A percentile compares a stretch with the other conserved stretches of the same genome.
Evolutionary conservation across 2,888 invertebrate species (phyloP).

Genomic region (Megamerina dolium): DNA sequence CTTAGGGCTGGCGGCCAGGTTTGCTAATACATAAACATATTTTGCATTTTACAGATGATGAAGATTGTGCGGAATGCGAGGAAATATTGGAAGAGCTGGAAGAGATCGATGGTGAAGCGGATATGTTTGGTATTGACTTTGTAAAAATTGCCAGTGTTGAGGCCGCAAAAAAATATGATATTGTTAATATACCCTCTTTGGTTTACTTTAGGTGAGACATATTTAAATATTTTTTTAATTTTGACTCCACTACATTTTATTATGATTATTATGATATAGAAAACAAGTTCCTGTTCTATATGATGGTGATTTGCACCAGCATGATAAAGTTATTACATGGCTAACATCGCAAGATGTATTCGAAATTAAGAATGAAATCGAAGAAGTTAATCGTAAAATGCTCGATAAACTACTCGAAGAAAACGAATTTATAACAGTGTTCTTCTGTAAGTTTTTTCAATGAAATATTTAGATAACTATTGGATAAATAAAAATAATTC

Average conservation of each 20-base stretch:
- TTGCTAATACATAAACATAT: no score
- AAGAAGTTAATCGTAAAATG: constrained; percentile 95
- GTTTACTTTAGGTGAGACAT: constrained; percentile 68
- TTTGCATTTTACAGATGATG: constrained; percentile 66
- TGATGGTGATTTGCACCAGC: constrained; percentile 84
- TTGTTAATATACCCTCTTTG: constrained; percentile 77
- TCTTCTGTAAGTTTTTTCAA: constrained; percentile 72
- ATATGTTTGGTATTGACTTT: constrained; percentile 88
- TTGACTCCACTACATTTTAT: not conserved
- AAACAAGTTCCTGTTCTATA: constrained; percentile 76
- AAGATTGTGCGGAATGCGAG: constrained; percentile 85
- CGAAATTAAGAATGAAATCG: constrained; percentile 93
- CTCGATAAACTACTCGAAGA: constrained; percentile 89
- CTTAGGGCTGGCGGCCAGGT: no score
- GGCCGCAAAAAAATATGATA: constrained; percentile 74
- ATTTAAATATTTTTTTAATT: not conserved
- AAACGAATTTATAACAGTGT: constrained; percentile 91
- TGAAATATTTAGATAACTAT: not conserved
- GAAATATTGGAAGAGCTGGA: constrained; percentile 86
- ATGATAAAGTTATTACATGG: constrained; percentile 80
- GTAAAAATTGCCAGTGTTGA: constrained; percentile 82
- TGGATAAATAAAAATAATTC: not conserved
- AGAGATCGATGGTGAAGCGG: constrained; percentile 92
- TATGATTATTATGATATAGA: no score
- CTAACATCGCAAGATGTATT: constrained; percentile 90